Base-by-base conservation (phyloP, 2,888 invertebrate species). In the Alentia gelatinosa region DNA sequence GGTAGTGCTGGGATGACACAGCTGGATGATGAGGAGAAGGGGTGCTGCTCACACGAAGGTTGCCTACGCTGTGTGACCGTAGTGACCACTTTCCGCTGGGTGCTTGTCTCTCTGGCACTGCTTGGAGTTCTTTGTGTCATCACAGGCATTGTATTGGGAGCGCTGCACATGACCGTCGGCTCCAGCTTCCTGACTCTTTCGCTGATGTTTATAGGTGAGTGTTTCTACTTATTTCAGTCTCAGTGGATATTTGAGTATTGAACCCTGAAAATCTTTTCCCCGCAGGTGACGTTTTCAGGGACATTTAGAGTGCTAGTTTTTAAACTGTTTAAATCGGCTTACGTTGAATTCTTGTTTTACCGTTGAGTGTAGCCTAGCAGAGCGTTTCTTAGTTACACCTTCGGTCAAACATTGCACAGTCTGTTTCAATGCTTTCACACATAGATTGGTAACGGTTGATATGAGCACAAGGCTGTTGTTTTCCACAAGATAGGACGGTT, bases 121-220 rank as follows among this genome's bases (percentile, higher is more conserved):
- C 93, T 95, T 30, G 96, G 96, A 35, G 95, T 95, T 42, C 94
- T 94, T 91, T 95, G 95, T 93, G 95, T 95, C 4, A 94, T 95
- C 39, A 94, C 95, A n/a, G 96, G 96, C 1, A 95, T 95, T 89
- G 94, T 95, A 12, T 93, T 96, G 35, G 96, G 95, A 1, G 95
- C 95, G 12, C 93, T 96, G 1, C 95, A 95, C 92, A 91, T 92
- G 91, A 94, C 94, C 5, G 42, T 91, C n/a, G 83, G 94, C 37
- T 94, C 94, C 91, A 95, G 94, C 84, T 95, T 95, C 92, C 94
- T 96, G 40, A 95, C 95, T 89, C 93, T 96, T 37, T 95, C 95
- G 26, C 95, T 96, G 56, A 96, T 95, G 95, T 96, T 96, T 92
- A 95, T 96, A 91, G 96, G 96, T 96, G 92, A 94, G 96, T 94